These are phyloP conservation scores for Burhinus oedicnemus DNA, from an alignment of 2,113 vertebrate species.

Conservation along the genomic window DNA sequence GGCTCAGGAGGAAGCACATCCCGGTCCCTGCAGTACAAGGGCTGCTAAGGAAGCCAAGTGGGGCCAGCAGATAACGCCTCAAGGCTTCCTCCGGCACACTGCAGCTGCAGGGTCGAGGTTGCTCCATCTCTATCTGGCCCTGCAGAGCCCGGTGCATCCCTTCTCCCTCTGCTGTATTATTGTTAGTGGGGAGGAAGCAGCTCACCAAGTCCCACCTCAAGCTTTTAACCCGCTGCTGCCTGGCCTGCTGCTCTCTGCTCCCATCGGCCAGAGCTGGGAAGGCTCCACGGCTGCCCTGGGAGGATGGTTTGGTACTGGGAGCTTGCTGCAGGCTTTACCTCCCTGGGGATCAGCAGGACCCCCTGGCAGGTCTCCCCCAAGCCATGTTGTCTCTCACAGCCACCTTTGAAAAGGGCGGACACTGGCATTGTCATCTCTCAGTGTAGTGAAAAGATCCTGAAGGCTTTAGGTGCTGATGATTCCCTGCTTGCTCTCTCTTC, in stretches of 20 bases:
- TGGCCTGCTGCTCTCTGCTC: neutral
- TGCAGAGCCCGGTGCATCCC: neutral
- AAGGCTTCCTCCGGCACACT: neutral
- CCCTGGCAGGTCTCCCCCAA: neutral
- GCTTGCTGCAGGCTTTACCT: neutral
- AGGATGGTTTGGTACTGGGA: neutral
- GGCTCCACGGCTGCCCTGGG: neutral
- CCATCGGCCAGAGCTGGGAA: fast-evolving
- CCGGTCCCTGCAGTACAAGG: neutral
- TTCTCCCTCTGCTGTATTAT: neutral
- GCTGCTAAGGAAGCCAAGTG: conserved; percentile 5
- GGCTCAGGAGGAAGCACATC: neutral
- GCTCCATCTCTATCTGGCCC: neutral
- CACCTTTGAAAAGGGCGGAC: neutral
- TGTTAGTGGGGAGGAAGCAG: conserved; percentile 27
- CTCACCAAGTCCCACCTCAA: neutral
- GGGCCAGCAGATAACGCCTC: conserved; percentile 13
- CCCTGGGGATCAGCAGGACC: neutral
- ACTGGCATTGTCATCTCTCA: neutral
- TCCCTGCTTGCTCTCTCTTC: neutral
- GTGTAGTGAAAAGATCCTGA: neutral
- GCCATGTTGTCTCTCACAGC: neutral
- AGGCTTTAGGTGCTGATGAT: neutral
- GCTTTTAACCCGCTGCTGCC: conserved; percentile 36
- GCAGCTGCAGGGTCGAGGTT: neutral